Conservation (phyloP, 2,113 vertebrate genomes). For the Glaucidium brasilianum region DNA sequence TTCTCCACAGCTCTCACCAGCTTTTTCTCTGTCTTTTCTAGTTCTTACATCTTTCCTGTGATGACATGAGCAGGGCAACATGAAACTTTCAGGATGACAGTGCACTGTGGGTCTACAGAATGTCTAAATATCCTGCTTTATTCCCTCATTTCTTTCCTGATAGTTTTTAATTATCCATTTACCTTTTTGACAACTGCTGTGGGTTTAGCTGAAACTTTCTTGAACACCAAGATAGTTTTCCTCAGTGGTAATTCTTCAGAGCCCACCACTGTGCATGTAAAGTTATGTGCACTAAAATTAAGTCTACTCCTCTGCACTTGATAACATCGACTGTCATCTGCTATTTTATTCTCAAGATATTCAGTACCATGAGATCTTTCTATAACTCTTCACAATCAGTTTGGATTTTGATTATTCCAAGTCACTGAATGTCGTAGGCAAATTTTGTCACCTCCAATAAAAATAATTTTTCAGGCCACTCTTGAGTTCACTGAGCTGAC, state of each 20-base stretch:
- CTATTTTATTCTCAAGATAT: background rate
- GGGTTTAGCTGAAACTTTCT: background rate
- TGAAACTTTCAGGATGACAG: background rate
- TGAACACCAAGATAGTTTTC: background rate
- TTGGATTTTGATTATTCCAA: background rate
- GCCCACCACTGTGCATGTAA: background rate
- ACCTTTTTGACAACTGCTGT: background rate
- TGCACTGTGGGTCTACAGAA: fast-evolving
- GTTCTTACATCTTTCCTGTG: background rate
- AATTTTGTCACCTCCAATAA: background rate
- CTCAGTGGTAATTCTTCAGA: background rate
- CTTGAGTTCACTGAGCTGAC: background rate
- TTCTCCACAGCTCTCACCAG: background rate
- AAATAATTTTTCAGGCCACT: background rate
- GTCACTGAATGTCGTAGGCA: background rate
- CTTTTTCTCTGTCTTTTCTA: background rate
- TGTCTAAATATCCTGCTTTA: background rate
- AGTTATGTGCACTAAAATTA: background rate
- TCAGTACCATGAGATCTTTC: background rate
- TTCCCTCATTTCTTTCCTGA: background rate
- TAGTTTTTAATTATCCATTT: background rate
- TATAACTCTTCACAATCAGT: background rate
- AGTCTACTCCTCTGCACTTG: background rate
- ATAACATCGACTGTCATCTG: background rate
- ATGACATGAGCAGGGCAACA: background rate